Evolutionary conservation across 2,113 vertebrate genomes (phyloP).

Genomic region (Tachysurus fulvidraco): DNA sequence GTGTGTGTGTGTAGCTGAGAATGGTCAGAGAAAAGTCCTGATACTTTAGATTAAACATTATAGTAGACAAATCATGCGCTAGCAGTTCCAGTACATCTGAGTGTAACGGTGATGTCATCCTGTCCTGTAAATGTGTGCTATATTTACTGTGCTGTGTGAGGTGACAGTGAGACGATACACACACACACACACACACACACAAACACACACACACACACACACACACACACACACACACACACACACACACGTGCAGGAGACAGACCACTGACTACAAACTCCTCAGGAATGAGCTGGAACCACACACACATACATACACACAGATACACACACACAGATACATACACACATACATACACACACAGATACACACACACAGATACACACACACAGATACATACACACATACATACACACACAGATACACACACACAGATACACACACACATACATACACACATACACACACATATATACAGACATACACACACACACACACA

Average conservation of each 20-base stretch:
- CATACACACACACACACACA: no score
- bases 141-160: constrained; percentile 2
- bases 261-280: background rate
- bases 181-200: background rate
- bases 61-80: background rate
- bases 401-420: background rate
- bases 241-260: background rate
- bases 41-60: background rate
- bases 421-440: no score
- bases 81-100: background rate
- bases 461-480: no score
- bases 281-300: background rate
- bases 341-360: no score
- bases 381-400: background rate
- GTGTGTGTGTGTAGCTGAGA: background rate
- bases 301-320: no score
- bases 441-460: no score
- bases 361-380: background rate
- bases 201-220: background rate
- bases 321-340: no score
- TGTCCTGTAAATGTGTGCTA: background rate
- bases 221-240: constrained; percentile 11
- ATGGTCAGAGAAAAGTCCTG: background rate
- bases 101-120: constrained; percentile 14
- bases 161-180: background rate